A percentile compares a stretch with the other conserved stretches of the same genome.
Conservation (phyloP, 1,140 invertebrate genomes). For the Sesamia nonagrioides region DNA sequence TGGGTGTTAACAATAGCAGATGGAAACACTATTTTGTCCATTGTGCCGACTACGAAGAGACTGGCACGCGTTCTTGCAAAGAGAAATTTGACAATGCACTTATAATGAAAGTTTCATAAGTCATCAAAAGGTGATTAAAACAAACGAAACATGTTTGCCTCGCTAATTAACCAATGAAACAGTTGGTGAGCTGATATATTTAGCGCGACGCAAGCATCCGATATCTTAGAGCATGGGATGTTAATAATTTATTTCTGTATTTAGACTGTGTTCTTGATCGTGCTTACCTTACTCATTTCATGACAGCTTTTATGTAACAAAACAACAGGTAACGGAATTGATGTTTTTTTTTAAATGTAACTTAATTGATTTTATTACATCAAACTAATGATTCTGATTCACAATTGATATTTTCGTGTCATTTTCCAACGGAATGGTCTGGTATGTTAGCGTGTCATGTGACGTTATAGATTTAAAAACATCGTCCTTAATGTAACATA, state of each 20-base stretch:
- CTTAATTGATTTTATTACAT: neutral
- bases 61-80: conserved; percentile 60
- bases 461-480: conserved; percentile 22
- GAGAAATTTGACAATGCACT: conserved; percentile 83
- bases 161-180: conserved; percentile 55
- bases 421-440: neutral
- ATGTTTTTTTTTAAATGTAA: neutral
- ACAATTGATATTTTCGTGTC: conserved; percentile 11
- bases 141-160: conserved; percentile 66
- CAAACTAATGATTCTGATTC: neutral
- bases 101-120: conserved; percentile 81
- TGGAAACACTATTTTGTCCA: conserved; percentile 68
- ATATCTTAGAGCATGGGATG: conserved; percentile 10
- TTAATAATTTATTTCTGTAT: conserved; percentile 1
- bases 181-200: conserved; percentile 15
- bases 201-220: neutral
- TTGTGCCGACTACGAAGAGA: conserved; percentile 59
- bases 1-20: conserved; percentile 59
- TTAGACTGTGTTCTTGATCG: neutral
- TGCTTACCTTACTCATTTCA: neutral
- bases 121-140: conserved; percentile 73
- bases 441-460: neutral
- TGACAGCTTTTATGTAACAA: neutral
- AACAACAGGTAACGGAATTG: neutral
- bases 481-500: conserved; percentile 36